Evolutionary conservation across 2,888 invertebrate species (phyloP).

Genomic region (Sympetrum striolatum): DNA sequence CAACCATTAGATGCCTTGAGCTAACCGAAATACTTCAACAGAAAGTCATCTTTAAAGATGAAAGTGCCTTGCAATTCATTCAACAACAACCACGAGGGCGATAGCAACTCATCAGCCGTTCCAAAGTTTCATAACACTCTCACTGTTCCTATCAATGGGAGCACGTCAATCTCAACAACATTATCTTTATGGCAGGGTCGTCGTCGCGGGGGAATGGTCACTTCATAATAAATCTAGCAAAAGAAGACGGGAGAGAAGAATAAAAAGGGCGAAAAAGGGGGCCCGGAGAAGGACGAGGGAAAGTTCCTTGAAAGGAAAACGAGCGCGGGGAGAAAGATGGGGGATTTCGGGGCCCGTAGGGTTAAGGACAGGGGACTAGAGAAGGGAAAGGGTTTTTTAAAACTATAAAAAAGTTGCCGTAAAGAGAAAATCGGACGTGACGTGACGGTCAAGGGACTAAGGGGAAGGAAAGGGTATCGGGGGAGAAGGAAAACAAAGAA

Average conservation of each 20-base stretch:
- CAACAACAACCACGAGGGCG: no score
- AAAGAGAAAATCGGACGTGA: neutral
- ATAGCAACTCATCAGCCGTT: neutral
- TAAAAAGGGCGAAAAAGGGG: neutral
- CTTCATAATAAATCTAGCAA: neutral
- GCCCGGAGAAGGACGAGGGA: neutral
- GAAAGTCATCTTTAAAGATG: no score
- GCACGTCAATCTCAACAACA: neutral
- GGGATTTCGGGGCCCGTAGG: neutral
- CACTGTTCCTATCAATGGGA: neutral
- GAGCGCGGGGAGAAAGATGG: neutral
- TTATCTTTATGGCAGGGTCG: neutral
- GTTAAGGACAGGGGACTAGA: neutral
- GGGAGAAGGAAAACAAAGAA: neutral
- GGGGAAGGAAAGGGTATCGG: neutral
- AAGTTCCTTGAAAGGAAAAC: neutral
- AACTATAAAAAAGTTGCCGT: conserved; percentile 31
- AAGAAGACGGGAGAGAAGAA: neutral
- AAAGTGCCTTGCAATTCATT: no score
- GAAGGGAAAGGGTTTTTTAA: conserved; percentile 7
- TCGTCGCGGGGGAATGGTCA: neutral
- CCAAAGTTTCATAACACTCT: neutral
- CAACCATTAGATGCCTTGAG: no score
- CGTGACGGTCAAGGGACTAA: neutral
- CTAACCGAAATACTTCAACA: no score